Percentiles rank a stretch among this genome's conserved stretches.
phyloP scores from a whole-genome alignment of 2,888 invertebrate species.

The Ecdyonurus torrentis region DNA sequence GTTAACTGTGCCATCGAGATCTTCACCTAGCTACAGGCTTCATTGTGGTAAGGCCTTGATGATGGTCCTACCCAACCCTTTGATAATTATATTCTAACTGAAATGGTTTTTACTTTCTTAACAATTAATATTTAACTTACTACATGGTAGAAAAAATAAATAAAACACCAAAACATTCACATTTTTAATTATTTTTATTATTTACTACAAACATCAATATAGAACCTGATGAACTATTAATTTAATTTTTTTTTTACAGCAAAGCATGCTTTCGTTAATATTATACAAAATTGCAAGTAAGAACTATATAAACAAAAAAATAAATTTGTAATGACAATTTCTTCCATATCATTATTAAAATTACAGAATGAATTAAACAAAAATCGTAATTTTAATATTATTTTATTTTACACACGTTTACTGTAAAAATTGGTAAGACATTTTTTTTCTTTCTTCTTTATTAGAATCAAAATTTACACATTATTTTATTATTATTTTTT shows the following conservation, averaged over 20 bases:
- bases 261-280: neutral
- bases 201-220: slow-evolving; percentile 2
- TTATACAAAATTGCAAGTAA: neutral
- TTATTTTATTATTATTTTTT: too few relatives aligned
- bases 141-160: neutral
- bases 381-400: neutral
- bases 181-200: neutral
- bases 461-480: too few relatives aligned
- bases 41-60: too few relatives aligned
- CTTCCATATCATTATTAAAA: neutral
- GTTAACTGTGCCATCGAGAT: too few relatives aligned
- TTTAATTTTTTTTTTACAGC: neutral
- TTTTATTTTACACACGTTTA: neutral
- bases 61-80: too few relatives aligned
- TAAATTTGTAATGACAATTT: neutral
- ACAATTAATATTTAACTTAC: neutral
- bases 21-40: too few relatives aligned
- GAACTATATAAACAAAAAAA: neutral
- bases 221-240: neutral
- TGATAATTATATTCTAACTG: too few relatives aligned
- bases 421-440: neutral
- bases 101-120: too few relatives aligned
- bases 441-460: neutral
- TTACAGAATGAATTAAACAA: neutral
- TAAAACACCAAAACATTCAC: neutral